A percentile compares a stretch with the other conserved stretches of the same genome.
These are phyloP conservation scores for Tetheella fluctuosa DNA, from an alignment of 2,888 invertebrate genomes.

Conservation along the genomic window DNA sequence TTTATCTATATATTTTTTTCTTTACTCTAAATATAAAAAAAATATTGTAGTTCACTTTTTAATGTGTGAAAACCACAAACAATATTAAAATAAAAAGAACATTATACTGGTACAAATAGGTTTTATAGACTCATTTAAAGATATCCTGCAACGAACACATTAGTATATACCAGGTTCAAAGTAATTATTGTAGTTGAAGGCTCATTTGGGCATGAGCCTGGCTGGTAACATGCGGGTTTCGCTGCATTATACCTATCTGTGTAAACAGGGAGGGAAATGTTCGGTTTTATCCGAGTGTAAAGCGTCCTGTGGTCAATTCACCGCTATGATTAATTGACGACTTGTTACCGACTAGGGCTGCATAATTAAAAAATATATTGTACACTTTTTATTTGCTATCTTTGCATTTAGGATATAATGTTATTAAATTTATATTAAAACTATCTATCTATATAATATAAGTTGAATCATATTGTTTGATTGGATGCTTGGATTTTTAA, in stretches of 20 bases:
- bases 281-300: constrained; percentile 29
- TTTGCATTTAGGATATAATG: not conserved
- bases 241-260: constrained; percentile 13
- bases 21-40: too few species aligned
- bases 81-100: too few species aligned
- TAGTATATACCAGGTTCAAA: constrained; percentile 19
- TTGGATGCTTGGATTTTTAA: too few species aligned
- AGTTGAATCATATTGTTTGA: too few species aligned
- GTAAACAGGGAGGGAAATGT: constrained; percentile 30
- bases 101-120: not conserved
- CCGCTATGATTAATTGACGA: constrained; percentile 35
- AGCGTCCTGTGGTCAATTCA: constrained; percentile 23
- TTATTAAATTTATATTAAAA: too few species aligned
- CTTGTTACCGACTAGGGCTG: constrained; percentile 21
- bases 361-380: not conserved
- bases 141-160: constrained; percentile 1
- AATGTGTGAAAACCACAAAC: too few species aligned
- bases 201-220: not conserved
- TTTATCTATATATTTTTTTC: not conserved
- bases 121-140: not conserved
- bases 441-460: too few species aligned
- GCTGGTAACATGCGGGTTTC: constrained; percentile 17
- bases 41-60: too few species aligned
- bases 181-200: constrained; percentile 29
- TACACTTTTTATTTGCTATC: constrained; percentile 15